Base-by-base conservation (phyloP, 1,140 invertebrate species). In the Megalopta genalis region DNA sequence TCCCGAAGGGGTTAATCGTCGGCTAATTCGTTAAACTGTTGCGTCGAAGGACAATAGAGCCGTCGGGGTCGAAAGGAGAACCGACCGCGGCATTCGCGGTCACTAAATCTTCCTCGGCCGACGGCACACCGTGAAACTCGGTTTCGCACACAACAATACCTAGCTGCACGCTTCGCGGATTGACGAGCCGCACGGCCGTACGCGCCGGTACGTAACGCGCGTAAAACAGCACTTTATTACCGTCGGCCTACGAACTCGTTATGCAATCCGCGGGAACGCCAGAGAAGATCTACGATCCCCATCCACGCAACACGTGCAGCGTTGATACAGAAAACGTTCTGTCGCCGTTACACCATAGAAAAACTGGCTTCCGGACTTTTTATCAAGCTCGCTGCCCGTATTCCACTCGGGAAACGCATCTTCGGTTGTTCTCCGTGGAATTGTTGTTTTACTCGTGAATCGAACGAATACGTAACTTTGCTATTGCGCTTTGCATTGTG, bases 231-330 rank as follows among this genome's bases (percentile, higher is more conserved):
- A 9, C 69, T 85, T 86, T 86, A 80, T 85, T 80, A 75, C 77
- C 23, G 32, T 25, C 65, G 69, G 42, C 73, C 46, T 27, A 54
- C 60, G 57, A 73, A 46, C 25, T 57, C 27, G 60, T 86, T 87
- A 83, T 23, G 81, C 75, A 86, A 86, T 81, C 42, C 71, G 27
- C 42, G 70, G 46, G 76, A 79, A 70, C 62, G 79, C 63, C 52
- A 65, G 0, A 46, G 76, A 86, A 78, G 84, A 84, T 86, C 85
- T 86, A 86, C 85, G 84, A 84, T 84, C 81, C 81, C 65, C 18
- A 75, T 32, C 32, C 32, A 73, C 49, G 49, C 5, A n/a, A 57
- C 85, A 87, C 85, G 85, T 86, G 85, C 74, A 68, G 54, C 75
- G 54, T 7, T 25, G 9, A 18, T 57, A 69, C 54, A 32, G 37